Conservation (phyloP, 2,797 vertebrate genomes). For the Anniella stebbinsi region DNA sequence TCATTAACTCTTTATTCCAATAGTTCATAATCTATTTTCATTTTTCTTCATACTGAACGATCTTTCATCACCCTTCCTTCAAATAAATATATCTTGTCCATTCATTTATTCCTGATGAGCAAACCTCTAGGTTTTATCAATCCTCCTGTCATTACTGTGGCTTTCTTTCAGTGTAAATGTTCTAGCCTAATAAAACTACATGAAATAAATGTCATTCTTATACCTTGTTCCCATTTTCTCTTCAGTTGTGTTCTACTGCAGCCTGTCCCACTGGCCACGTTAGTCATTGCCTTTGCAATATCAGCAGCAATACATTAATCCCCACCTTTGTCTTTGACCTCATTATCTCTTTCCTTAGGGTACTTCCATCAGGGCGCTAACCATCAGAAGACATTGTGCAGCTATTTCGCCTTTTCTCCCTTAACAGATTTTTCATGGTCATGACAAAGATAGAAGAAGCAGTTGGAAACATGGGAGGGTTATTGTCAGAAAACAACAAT, state of each 20-base stretch:
- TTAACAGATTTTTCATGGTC: no score
- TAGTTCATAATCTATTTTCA: neutral
- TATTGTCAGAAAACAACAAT: no score
- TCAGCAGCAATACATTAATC: neutral
- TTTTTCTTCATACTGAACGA: neutral
- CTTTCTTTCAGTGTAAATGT: neutral
- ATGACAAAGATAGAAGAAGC: no score
- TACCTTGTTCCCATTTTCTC: neutral
- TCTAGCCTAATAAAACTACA: no score
- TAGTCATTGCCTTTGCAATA: neutral
- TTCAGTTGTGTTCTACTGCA: neutral
- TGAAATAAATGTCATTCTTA: neutral
- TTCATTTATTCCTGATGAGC: neutral
- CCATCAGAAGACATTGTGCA: no score
- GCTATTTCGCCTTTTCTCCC: no score
- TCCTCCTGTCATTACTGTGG: no score
- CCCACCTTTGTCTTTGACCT: neutral
- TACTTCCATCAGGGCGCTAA: no score
- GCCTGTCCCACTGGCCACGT: neutral
- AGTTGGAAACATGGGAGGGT: no score
- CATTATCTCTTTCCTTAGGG: neutral
- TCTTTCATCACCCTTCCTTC: no score
- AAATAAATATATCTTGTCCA: neutral
- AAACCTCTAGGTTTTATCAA: neutral
- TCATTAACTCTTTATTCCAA: neutral